Percentiles rank a stretch among this genome's conserved stretches.
These are phyloP conservation scores for Zaprionus taronus DNA, from an alignment of 1,140 invertebrate species.

Conservation along the genomic window DNA sequence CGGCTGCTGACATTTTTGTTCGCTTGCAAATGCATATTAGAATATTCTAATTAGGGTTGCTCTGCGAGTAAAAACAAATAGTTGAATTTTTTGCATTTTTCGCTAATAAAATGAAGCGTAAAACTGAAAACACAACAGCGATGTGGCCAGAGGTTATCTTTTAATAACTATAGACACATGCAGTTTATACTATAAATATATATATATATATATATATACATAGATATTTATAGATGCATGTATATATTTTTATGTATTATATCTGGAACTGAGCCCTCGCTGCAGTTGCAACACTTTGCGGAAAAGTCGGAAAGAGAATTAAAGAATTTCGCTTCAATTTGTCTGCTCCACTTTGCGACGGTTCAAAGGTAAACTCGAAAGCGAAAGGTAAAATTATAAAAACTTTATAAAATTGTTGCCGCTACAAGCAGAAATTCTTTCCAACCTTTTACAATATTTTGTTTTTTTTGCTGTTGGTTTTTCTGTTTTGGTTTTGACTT, in stretches of 20 bases:
- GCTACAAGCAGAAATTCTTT: constrained; percentile 33
- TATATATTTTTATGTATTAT: not conserved
- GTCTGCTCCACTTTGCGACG: not conserved
- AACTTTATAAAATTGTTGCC: constrained; percentile 29
- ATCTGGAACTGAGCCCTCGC: not conserved
- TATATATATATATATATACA: not conserved
- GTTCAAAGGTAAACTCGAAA: constrained; percentile 23
- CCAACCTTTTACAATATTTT: too few species aligned
- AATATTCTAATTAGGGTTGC: constrained; percentile 1
- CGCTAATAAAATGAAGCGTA: not conserved
- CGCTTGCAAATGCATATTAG: not conserved
- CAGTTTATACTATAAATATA: not conserved
- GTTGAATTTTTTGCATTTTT: not conserved
- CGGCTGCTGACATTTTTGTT: constrained; percentile 55
- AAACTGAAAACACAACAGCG: not conserved
- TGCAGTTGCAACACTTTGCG: not conserved
- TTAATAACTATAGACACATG: not conserved
- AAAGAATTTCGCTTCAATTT: not conserved
- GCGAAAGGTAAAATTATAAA: constrained; percentile 9
- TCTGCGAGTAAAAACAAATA: not conserved
- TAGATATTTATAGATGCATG: not conserved
- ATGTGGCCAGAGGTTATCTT: not conserved
- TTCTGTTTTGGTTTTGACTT: constrained; percentile 9
- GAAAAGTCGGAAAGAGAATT: not conserved
- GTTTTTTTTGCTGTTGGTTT: not conserved